phyloP scores from a whole-genome alignment of 2,797 vertebrate genomes.

The Poeciliopsis paucimaculata region DNA sequence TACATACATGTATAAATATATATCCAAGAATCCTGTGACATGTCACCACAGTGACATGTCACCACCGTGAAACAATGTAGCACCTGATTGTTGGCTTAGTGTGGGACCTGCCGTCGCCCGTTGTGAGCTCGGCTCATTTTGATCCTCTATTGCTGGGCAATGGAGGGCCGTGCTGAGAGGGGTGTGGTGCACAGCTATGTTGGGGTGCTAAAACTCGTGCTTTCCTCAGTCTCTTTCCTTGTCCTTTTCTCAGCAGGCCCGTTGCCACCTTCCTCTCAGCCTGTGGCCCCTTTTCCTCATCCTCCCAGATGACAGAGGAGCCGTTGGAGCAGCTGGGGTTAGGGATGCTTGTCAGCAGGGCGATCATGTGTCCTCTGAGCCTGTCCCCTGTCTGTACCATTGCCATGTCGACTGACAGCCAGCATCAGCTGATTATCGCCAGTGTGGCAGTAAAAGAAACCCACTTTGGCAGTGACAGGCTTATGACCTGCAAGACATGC shows the following conservation, averaged over 20 bases:
- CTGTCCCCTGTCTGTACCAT: constrained; percentile 64
- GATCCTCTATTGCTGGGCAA: constrained; percentile 39
- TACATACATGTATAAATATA: background rate
- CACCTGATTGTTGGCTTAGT: constrained; percentile 77
- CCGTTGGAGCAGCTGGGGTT: constrained; percentile 71
- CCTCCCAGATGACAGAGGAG: constrained; percentile 70
- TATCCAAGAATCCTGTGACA: constrained; percentile 26
- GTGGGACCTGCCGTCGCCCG: constrained; percentile 42
- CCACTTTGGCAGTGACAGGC: constrained; percentile 74
- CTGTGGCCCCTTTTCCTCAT: constrained; percentile 14
- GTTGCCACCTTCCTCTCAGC: constrained; percentile 68
- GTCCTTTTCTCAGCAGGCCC: constrained; percentile 62
- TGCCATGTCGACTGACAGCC: constrained; percentile 71
- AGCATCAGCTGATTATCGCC: constrained; percentile 83
- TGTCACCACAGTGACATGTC: constrained; percentile 52
- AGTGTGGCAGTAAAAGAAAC: constrained; percentile 78
- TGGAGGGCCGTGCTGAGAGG: constrained; percentile 34
- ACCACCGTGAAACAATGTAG: constrained; percentile 55
- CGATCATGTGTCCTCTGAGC: constrained; percentile 71
- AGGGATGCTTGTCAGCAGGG: constrained; percentile 75
- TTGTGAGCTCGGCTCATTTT: constrained; percentile 31
- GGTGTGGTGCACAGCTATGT: constrained; percentile 29
- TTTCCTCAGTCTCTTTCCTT: constrained; percentile 49
- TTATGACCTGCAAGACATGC: constrained; percentile 71
- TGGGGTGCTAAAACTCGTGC: constrained; percentile 66